Percentiles rank a stretch among this genome's conserved stretches.
These are phyloP conservation scores for Bellardia bayeri DNA, from an alignment of 2,888 invertebrate species.

Conservation along the genomic window DNA sequence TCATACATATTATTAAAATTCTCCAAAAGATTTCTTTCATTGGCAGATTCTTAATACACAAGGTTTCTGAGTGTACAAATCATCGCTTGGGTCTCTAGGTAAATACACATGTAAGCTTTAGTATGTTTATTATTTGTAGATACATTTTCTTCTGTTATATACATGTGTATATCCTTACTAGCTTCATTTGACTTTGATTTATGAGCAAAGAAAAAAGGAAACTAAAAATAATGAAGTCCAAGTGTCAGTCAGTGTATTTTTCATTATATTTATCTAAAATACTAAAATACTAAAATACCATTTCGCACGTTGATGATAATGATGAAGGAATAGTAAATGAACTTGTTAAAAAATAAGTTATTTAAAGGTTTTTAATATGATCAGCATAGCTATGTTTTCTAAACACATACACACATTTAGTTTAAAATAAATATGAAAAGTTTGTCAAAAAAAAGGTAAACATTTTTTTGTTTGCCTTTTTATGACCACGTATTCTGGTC, in stretches of 20 bases:
- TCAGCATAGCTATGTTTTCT: background rate
- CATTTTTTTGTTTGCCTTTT: conserved; percentile 20
- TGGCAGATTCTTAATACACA: no score
- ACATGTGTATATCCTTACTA: conserved; percentile 12
- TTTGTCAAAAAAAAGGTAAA: background rate
- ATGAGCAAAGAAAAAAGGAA: conserved; percentile 71
- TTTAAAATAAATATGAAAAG: background rate
- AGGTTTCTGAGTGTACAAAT: conserved; percentile 11
- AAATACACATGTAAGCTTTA: background rate
- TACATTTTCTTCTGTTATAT: background rate
- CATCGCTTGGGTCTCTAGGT: background rate
- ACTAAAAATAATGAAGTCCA: conserved; percentile 75
- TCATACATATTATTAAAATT: no score
- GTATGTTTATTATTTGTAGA: conserved; percentile 37
- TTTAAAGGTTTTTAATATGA: conserved; percentile 37
- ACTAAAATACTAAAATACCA: conserved; percentile 37
- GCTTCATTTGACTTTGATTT: conserved; percentile 74
- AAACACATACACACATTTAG: background rate
- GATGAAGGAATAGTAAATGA: conserved; percentile 51
- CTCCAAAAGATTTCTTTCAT: no score
- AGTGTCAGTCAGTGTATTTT: conserved; percentile 71
- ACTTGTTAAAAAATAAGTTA: conserved; percentile 51
- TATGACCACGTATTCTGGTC: conserved; percentile 23
- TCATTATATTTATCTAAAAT: conserved; percentile 56
- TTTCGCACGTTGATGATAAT: conserved; percentile 31